Base-by-base conservation (phyloP, 1,140 invertebrate species). In the Ctenoplectra terminalis region DNA sequence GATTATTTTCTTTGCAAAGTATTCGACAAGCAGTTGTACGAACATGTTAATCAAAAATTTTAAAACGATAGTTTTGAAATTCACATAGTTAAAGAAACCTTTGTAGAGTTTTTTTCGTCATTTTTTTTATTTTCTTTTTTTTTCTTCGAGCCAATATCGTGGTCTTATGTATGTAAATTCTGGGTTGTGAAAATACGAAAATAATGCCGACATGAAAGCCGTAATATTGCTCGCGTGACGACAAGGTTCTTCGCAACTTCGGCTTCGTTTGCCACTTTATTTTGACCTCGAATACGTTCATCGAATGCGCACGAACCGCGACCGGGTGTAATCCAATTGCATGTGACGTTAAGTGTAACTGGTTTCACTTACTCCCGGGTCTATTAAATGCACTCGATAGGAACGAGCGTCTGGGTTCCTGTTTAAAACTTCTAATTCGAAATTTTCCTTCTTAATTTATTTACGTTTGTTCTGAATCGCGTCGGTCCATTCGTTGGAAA, bases 161-260 rank as follows among this genome's bases (percentile, higher is more conserved):
- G 67, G 54, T 63, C 58, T 43, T n/a, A 6, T 31, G 23, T 79
- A 81, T 83, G 84, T 43, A 84, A 84, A 86, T 83, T 48, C 15
- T 48, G 34, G 67, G 46, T 73, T 46, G 67, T 69, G 80, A 72
- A 77, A 77, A 63, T 67, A 77, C 56, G 75, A 76, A 82, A 81
- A 73, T 75, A 81, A 86, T 84, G 40, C 54, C 72, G n/a, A 52
- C 52, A 34, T 76, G 23, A 52, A 40, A 46, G 43, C 48, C 46
- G 70, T 70, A 73, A 81, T 73, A 50, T 34, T 26, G 73, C 15
- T 86, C 46, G 82, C 85, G 85, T 82, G 85, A 81, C 82, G 69
- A 78, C 60, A 82, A 63, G 67, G 54, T 82, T 78, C 63, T 60
- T 71, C 66, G 72, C 50, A 63, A 84, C 73, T 82, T 86, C 52